Conservation (phyloP, 2,888 invertebrate species). For the Tetheella fluctuosa region DNA sequence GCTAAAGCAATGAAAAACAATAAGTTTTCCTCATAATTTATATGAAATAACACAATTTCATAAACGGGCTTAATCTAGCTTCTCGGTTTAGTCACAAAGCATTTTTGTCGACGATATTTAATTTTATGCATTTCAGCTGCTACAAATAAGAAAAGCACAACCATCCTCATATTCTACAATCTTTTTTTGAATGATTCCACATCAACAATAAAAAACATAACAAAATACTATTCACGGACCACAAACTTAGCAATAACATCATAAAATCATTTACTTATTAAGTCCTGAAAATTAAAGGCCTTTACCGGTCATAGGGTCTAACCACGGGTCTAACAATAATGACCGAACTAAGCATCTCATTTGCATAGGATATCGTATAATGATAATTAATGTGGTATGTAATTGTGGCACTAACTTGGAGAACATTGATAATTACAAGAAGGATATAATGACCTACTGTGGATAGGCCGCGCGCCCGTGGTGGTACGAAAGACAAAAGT, state of each 20-base stretch:
- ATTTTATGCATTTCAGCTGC: neutral
- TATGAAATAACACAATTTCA: slow-evolving; percentile 11
- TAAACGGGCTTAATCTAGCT: neutral
- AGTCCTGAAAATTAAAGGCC: neutral
- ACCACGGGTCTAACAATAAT: slow-evolving; percentile 4
- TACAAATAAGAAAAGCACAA: too few species aligned
- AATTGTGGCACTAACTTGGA: neutral
- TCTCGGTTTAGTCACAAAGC: neutral
- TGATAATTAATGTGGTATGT: neutral
- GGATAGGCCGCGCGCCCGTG: too few species aligned
- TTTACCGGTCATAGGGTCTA: too few species aligned
- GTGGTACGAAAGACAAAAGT: too few species aligned
- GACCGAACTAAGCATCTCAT: neutral
- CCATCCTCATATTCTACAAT: too few species aligned
- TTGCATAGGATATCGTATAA: slow-evolving; percentile 10
- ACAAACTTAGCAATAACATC: neutral
- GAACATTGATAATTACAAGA: neutral
- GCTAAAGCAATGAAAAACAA: slow-evolving; percentile 25
- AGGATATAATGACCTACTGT: neutral
- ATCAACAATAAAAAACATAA: neutral
- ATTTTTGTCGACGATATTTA: neutral
- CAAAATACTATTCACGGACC: neutral
- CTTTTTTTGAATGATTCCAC: too few species aligned
- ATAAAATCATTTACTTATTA: neutral
- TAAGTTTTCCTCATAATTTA: slow-evolving; percentile 21